Evolutionary conservation across 2,797 vertebrate species (phyloP).

Genomic region (Menidia menidia): DNA sequence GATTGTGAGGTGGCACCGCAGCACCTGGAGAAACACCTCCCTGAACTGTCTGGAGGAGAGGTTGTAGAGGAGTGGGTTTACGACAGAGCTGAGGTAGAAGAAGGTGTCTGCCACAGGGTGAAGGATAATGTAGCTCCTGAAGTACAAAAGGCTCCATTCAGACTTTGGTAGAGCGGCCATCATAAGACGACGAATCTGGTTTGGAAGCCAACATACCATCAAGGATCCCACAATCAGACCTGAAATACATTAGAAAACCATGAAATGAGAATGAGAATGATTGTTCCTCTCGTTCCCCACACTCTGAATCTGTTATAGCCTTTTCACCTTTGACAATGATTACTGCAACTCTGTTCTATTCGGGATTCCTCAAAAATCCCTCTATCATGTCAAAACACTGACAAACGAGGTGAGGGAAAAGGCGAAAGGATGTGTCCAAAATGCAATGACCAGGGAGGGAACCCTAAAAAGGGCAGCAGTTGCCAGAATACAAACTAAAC

Average conservation of each 20-base stretch:
- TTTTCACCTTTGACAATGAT: too few relatives aligned
- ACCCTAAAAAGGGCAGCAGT: too few relatives aligned
- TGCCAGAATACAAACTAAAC: too few relatives aligned
- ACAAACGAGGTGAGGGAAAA: too few relatives aligned
- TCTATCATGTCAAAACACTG: too few relatives aligned
- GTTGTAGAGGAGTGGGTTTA: slow-evolving; percentile 96
- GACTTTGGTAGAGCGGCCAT: slow-evolving; percentile 87
- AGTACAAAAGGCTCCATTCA: slow-evolving; percentile 86
- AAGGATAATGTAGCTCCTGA: slow-evolving; percentile 85
- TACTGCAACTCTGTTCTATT: too few relatives aligned
- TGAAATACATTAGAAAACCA: slow-evolving; percentile 43
- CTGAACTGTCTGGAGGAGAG: slow-evolving; percentile 94
- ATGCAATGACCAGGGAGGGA: too few relatives aligned
- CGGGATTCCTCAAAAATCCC: too few relatives aligned
- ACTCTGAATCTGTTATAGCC: too few relatives aligned
- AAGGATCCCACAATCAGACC: slow-evolving; percentile 91
- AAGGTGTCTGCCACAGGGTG: slow-evolving; percentile 89
- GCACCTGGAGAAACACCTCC: slow-evolving; percentile 89
- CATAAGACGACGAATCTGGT: slow-evolving; percentile 93
- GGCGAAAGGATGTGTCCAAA: too few relatives aligned
- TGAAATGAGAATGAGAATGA: neutral
- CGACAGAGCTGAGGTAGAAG: slow-evolving; percentile 96
- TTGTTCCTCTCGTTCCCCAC: too few relatives aligned
- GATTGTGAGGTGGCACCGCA: slow-evolving; percentile 87
- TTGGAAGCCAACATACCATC: slow-evolving; percentile 93